Percentiles rank a stretch among this genome's conserved stretches.
phyloP scores from a whole-genome alignment of 2,113 vertebrate species.

The Platichthys flesus region DNA sequence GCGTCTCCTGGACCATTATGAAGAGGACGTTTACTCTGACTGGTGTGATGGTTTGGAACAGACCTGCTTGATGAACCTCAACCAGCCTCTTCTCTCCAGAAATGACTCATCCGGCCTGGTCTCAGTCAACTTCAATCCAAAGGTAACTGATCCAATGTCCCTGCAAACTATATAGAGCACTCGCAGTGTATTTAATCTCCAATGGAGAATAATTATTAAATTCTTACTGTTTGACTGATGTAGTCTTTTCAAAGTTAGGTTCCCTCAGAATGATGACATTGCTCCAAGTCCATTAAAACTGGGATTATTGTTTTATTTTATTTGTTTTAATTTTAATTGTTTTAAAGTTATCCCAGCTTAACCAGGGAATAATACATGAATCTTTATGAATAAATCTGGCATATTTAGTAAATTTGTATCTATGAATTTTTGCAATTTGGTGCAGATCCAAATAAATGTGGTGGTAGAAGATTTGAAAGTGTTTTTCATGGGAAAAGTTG shows the following conservation, averaged over 20 bases:
- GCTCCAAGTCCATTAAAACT: background rate
- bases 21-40: constrained; percentile 78
- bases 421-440: too few relatives aligned
- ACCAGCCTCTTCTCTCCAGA: constrained; percentile 81
- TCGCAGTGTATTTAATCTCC: too few relatives aligned
- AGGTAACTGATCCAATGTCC: constrained; percentile 66
- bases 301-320: background rate
- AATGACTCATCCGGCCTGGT: constrained; percentile 78
- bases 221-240: too few relatives aligned
- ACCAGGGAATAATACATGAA: too few relatives aligned
- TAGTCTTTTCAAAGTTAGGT: too few relatives aligned
- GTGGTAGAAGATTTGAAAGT: background rate
- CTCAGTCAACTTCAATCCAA: constrained; percentile 86
- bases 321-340: too few relatives aligned
- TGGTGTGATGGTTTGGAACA: constrained; percentile 82
- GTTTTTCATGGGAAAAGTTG: background rate
- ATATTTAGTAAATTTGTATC: too few relatives aligned
- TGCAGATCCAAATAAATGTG: too few relatives aligned
- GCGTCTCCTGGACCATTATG: constrained; percentile 79
- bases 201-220: constrained; percentile 1
- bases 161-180: background rate
- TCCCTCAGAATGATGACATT: background rate
- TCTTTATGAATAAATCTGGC: too few relatives aligned
- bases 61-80: constrained; percentile 84
- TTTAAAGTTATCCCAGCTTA: too few relatives aligned